These are phyloP conservation scores for Eupelmus urozonus DNA, from an alignment of 2,888 invertebrate species.

Conservation along the genomic window DNA sequence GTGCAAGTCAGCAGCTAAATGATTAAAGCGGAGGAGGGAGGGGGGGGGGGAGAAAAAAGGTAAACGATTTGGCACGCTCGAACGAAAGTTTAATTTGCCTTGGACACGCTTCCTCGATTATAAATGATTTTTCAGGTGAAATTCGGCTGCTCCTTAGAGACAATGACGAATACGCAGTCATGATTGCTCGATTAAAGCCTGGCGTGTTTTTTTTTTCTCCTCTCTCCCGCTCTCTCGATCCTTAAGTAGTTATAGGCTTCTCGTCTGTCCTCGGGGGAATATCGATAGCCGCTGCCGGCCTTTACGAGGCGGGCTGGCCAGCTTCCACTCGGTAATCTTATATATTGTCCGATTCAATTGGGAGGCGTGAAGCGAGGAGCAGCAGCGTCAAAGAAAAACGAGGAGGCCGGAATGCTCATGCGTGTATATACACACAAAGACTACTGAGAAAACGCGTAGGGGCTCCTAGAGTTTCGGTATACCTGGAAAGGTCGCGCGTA, in stretches of 20 bases:
- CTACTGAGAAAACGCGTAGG: constrained; percentile 26
- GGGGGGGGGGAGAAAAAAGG: constrained; percentile 32
- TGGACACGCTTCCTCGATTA: constrained; percentile 57
- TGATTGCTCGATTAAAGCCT: constrained; percentile 60
- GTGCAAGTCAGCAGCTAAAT: constrained; percentile 59
- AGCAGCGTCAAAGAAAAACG: constrained; percentile 6
- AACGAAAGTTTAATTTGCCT: constrained; percentile 57
- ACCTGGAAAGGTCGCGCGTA: constrained; percentile 39
- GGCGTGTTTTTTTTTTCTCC: too few species aligned
- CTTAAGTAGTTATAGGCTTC: too few species aligned
- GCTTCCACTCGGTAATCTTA: constrained; percentile 20
- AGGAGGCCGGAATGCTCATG: background rate
- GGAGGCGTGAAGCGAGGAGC: constrained; percentile 5
- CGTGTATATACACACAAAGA: background rate
- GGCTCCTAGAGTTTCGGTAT: constrained; percentile 41
- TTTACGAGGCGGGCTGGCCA: background rate
- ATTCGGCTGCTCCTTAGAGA: constrained; percentile 33
- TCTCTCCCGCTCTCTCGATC: background rate
- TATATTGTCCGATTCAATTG: constrained; percentile 42
- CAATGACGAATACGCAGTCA: constrained; percentile 61
- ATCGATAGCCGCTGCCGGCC: constrained; percentile 21
- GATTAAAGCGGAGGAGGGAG: constrained; percentile 37
- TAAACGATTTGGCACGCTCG: constrained; percentile 59
- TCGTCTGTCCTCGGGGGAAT: too few species aligned
- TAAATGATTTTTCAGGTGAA: constrained; percentile 54